Base-by-base conservation (phyloP, 2,797 vertebrate genomes). In the Protonibea diacanthus region DNA sequence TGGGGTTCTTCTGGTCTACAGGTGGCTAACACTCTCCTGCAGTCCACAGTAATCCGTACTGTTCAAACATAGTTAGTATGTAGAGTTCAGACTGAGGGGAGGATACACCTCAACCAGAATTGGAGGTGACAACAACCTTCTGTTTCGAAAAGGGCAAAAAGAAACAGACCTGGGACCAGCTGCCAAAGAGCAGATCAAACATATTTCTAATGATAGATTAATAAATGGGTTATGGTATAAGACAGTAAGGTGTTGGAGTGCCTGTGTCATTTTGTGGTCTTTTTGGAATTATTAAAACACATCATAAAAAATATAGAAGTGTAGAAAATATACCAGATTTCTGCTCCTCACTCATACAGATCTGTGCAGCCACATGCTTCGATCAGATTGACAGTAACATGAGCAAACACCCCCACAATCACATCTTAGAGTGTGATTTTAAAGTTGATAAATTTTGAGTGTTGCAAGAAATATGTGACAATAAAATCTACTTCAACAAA, bases 91-190 rank as follows among this genome's bases (percentile, higher is more conserved):
- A 63, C 45, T 49, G 51, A 78, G 66, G 55, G 51, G 8, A 81
- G 8, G 76, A 53, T 18, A 7, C 21, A 51, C 15, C 63, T 87
- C 61, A 67, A 9, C 4, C 53, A 66, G 15, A 80, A 90, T 77
- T 88, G 55, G 53, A 67, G 27, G 66, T 76, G 86, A 85, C 87
- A 91, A 38, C 56, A 71, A 44, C 85, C 81, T 77, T 83, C 83
- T 85, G 82, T 42, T 70, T 61, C 5, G 33, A 12, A 56, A 45
- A 20, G 27, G 60, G n/a, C 0, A 38, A 9, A 38, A 38, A 38
- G 33, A 9, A 38, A 9, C 25, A 71, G 44, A 57, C 23, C 47
- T 68, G 33, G 62, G 57, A 15, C 9, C 45, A 21, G 45, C 67
- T 64, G 25, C 53, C 33, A 13, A 11, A 57, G 53, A 62, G 27